A percentile compares a stretch with the other conserved stretches of the same genome.
Conservation (phyloP, 2,888 invertebrate species). For the Parnassius smintheus region DNA sequence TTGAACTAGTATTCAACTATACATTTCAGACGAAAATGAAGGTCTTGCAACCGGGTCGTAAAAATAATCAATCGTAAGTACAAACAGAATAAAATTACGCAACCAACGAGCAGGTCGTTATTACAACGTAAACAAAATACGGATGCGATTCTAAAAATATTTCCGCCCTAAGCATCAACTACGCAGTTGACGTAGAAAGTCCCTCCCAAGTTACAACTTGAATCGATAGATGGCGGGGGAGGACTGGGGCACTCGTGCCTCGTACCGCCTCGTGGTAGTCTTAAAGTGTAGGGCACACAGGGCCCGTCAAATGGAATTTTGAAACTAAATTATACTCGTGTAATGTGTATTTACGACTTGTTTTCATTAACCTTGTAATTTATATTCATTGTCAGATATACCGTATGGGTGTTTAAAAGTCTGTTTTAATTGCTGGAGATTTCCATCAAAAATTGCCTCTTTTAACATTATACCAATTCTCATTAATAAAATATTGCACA, state of each 20-base stretch:
- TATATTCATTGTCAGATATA: neutral
- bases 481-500: no score
- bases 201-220: slow-evolving; percentile 10
- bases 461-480: no score
- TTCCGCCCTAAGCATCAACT: slow-evolving; percentile 10
- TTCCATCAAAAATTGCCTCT: no score
- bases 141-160: slow-evolving; percentile 3
- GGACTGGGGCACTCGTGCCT: neutral
- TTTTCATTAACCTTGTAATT: neutral
- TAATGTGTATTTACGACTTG: neutral
- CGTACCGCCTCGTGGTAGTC: slow-evolving; percentile 15
- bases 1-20: no score
- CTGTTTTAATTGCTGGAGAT: no score
- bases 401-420: no score
- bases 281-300: neutral
- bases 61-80: no score
- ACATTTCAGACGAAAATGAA: no score
- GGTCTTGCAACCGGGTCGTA: no score
- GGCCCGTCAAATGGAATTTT: neutral
- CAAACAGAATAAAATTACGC: neutral
- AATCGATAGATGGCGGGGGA: slow-evolving; percentile 20
- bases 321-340: no score
- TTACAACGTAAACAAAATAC: slow-evolving; percentile 1
- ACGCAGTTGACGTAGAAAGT: slow-evolving; percentile 17
- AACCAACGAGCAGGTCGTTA: neutral